These are phyloP conservation scores for Arbacia lixula DNA, from an alignment of 53 echinoderm and acorn worm species.

Conservation along the genomic window DNA sequence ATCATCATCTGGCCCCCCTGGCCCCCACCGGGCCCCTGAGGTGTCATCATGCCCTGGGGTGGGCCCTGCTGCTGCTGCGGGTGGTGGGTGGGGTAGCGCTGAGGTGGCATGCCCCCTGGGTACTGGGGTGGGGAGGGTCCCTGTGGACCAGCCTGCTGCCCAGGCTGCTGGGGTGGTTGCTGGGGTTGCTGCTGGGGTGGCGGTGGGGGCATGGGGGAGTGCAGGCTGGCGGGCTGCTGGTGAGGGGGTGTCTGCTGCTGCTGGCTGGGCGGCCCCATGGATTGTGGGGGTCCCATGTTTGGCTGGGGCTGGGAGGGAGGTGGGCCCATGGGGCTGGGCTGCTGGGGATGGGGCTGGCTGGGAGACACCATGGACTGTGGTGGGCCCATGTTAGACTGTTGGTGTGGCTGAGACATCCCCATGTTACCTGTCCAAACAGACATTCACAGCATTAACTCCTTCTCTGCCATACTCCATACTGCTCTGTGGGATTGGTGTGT, in stretches of 20 bases:
- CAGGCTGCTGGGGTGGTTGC: conserved; percentile 3
- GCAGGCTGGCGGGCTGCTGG: conserved; percentile 25
- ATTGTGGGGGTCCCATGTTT: conserved; percentile 45
- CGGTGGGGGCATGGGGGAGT: conserved; percentile 32
- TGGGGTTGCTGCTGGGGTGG: background rate
- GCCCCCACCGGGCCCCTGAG: conserved; percentile 56
- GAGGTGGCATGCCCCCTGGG: conserved; percentile 66
- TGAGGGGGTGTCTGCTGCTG: conserved; percentile 37
- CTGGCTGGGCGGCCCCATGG: conserved; percentile 53
- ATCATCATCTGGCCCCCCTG: conserved; percentile 79
- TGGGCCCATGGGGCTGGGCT: conserved; percentile 33
- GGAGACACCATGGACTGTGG: conserved; percentile 46
- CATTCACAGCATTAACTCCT: too few relatives aligned
- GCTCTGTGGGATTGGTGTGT: too few relatives aligned
- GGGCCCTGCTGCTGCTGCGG: conserved; percentile 65
- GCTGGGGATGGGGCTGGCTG: conserved; percentile 36
- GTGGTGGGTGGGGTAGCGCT: conserved; percentile 57
- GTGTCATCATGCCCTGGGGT: conserved; percentile 66
- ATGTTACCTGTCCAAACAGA: conserved; percentile 32
- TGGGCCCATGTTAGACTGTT: conserved; percentile 22
- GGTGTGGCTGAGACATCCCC: conserved; percentile 11
- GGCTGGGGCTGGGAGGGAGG: conserved; percentile 47
- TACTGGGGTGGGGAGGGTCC: conserved; percentile 63
- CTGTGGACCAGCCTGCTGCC: conserved; percentile 38
- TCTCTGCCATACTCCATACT: too few relatives aligned